Conservation (phyloP, 2,888 invertebrate genomes). For the Synanthedon andrenaeformis region DNA sequence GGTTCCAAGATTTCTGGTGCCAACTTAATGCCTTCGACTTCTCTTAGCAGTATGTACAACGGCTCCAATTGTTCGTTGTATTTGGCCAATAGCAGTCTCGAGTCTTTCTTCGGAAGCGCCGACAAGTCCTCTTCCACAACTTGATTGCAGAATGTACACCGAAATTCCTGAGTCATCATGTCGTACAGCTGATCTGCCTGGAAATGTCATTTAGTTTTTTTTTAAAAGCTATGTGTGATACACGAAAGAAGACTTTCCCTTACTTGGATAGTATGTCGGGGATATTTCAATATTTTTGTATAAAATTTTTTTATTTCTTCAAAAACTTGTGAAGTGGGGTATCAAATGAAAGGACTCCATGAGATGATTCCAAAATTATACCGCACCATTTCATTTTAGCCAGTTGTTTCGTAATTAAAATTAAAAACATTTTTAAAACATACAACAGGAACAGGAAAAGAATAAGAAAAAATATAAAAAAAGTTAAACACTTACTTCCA, state of each 20-base stretch:
- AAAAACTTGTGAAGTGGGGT: no score
- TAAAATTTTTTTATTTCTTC: no score
- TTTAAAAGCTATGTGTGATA: neutral
- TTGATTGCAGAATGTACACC: constrained; percentile 90
- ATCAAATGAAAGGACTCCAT: no score
- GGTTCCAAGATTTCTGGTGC: constrained; percentile 95
- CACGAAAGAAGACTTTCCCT: neutral
- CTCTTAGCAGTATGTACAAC: constrained; percentile 87
- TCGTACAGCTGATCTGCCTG: constrained; percentile 91
- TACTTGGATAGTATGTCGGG: no score
- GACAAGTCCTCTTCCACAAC: constrained; percentile 95
- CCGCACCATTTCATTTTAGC: no score
- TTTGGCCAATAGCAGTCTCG: constrained; percentile 87
- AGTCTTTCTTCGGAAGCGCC: constrained; percentile 93
- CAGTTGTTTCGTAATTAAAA: no score
- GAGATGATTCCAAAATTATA: no score
- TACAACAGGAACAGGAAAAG: no score
- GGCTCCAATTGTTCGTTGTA: constrained; percentile 96
- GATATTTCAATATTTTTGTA: no score
- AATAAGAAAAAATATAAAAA: no score
- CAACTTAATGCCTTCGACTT: constrained; percentile 93
- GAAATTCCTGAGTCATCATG: constrained; percentile 84
- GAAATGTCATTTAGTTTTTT: constrained; percentile 5
- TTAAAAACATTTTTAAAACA: no score
- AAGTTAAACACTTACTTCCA: constrained; percentile 74